Evolutionary conservation across 2,888 invertebrate genomes (phyloP).

Genomic region (Ophion slaviceki): DNA sequence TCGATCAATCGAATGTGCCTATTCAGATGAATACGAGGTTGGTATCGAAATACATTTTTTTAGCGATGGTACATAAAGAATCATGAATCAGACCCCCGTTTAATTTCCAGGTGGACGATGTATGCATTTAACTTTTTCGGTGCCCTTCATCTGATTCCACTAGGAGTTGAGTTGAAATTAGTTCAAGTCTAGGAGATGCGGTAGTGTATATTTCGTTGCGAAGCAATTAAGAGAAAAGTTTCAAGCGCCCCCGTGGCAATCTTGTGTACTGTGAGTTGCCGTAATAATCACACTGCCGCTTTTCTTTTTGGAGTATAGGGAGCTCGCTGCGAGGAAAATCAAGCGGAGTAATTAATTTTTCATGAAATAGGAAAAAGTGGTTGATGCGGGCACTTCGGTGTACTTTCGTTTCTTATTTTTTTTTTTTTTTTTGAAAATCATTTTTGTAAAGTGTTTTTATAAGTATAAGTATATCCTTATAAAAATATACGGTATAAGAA

Average conservation of each 20-base stretch:
- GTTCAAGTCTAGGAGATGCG: not conserved
- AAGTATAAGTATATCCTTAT: too few species aligned
- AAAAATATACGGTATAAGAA: too few species aligned
- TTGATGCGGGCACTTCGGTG: too few species aligned
- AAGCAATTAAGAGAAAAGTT: conserved; percentile 12
- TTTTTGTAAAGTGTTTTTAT: too few species aligned
- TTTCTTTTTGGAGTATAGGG: not conserved
- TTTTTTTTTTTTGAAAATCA: too few species aligned
- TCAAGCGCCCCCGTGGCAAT: not conserved
- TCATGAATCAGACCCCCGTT: not conserved
- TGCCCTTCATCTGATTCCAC: not conserved
- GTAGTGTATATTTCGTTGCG: not conserved
- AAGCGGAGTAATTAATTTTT: too few species aligned
- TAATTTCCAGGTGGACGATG: not conserved
- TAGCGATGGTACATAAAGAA: not conserved
- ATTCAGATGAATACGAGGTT: not conserved
- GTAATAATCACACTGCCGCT: too few species aligned
- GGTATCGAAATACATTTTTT: conserved; percentile 10
- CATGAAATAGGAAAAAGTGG: too few species aligned
- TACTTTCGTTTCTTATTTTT: too few species aligned
- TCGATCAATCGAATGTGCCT: not conserved
- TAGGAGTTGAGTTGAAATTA: not conserved
- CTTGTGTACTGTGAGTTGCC: not conserved
- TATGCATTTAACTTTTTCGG: conserved; percentile 1
- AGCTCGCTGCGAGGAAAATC: too few species aligned